Evolutionary conservation across 2,113 vertebrate species (phyloP).

Genomic region (Carollia perspicillata): DNA sequence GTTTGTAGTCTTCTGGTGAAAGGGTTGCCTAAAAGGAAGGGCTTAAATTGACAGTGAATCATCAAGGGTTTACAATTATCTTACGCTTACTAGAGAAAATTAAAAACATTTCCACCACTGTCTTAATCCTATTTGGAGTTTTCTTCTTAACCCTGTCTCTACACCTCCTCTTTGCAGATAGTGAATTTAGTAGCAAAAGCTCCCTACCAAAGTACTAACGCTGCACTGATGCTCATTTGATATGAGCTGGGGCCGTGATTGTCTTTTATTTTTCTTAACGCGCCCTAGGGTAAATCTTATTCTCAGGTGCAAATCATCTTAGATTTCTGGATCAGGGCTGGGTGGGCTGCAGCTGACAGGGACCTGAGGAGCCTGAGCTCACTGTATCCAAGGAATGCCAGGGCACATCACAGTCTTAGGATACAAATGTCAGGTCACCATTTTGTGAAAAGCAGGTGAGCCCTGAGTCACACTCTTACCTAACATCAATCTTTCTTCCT

Average conservation of each 20-base stretch:
- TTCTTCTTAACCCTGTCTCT: not conserved
- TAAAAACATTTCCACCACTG: not conserved
- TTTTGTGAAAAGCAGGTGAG: not conserved
- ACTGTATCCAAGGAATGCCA: not conserved
- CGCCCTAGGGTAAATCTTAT: not conserved
- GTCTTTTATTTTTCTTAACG: not conserved
- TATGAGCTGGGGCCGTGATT: not conserved
- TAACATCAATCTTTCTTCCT: not conserved
- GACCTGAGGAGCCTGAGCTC: not conserved
- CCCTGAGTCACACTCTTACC: slow-evolving; percentile 26
- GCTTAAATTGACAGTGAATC: not conserved
- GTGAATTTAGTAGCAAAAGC: not conserved
- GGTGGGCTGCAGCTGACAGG: not conserved
- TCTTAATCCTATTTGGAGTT: not conserved
- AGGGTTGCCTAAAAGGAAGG: not conserved
- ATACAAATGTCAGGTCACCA: not conserved
- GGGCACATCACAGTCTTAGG: not conserved
- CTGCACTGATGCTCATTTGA: not conserved
- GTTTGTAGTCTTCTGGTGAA: not conserved
- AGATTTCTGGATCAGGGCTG: not conserved
- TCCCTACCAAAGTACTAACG: not conserved
- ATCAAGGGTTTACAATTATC: not conserved
- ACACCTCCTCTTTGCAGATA: not conserved
- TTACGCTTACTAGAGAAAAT: not conserved
- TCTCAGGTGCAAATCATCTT: not conserved